Evolutionary conservation across 1,140 invertebrate species (phyloP).

Genomic region (Drusus annulatus): DNA sequence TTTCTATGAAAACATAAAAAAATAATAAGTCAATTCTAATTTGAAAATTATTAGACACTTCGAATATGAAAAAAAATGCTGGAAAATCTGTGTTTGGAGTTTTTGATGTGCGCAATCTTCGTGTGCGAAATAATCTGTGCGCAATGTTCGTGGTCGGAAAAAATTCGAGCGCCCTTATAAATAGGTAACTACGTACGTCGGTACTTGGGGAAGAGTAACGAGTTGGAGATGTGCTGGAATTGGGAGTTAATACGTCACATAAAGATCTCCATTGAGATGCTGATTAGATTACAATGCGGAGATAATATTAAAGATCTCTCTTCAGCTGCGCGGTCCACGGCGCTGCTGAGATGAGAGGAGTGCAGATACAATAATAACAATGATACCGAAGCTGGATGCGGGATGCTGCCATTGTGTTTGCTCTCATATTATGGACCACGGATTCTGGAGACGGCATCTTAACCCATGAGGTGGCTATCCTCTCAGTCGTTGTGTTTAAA

Average conservation of each 20-base stretch:
- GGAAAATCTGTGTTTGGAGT: too few relatives aligned
- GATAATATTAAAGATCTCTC: slow-evolving; percentile 10
- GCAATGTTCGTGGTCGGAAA: background rate
- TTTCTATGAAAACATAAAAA: too few relatives aligned
- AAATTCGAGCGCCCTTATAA: background rate
- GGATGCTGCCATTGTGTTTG: slow-evolving; percentile 25
- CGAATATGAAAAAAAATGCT: too few relatives aligned
- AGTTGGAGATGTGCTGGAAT: background rate
- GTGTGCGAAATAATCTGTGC: background rate
- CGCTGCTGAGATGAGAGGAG: background rate
- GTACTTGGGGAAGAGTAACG: background rate
- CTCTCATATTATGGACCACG: background rate
- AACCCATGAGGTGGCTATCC: background rate
- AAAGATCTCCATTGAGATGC: slow-evolving; percentile 2
- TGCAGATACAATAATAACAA: slow-evolving; percentile 1
- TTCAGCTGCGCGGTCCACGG: background rate
- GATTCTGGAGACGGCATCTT: background rate
- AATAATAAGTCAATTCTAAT: too few relatives aligned
- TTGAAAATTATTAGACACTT: too few relatives aligned
- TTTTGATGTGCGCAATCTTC: background rate
- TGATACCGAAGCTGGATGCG: background rate
- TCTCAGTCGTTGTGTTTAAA: background rate
- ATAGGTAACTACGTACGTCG: background rate
- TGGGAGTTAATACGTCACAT: slow-evolving; percentile 26
- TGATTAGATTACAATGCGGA: slow-evolving; percentile 17